A percentile compares a stretch with the other conserved stretches of the same genome.
phyloP scores from a whole-genome alignment of 2,113 vertebrate species.

The Chaetodon trifascialis region DNA sequence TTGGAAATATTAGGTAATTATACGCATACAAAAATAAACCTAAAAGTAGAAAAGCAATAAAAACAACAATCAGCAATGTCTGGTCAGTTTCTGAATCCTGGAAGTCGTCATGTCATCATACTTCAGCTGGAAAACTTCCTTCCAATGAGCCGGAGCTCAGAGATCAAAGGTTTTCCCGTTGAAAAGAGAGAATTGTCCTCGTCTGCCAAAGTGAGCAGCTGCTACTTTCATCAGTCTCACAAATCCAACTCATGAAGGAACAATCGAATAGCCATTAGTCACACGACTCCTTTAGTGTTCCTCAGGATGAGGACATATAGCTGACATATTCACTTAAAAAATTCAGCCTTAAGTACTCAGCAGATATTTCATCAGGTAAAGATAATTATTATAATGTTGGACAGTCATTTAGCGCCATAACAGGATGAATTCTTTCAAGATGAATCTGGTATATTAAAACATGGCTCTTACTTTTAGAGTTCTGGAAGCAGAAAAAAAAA shows the following conservation, averaged over 20 bases:
- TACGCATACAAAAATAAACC: constrained; percentile 29
- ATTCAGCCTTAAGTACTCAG: background rate
- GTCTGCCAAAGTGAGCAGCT: constrained; percentile 57
- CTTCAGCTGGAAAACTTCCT: constrained; percentile 41
- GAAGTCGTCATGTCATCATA: constrained; percentile 3
- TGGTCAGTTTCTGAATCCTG: constrained; percentile 10
- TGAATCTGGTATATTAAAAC: background rate
- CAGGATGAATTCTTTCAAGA: background rate
- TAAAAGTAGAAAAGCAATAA: constrained; percentile 44
- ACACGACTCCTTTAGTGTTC: constrained; percentile 6
- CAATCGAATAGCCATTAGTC: constrained; percentile 32
- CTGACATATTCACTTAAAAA: background rate
- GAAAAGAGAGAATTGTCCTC: constrained; percentile 7
- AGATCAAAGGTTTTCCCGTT: constrained; percentile 50
- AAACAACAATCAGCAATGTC: constrained; percentile 34
- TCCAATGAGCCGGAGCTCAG: constrained; percentile 6
- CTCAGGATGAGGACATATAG: background rate
- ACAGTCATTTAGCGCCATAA: background rate
- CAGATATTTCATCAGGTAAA: constrained; percentile 8
- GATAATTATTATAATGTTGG: background rate
- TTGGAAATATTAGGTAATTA: constrained; percentile 46
- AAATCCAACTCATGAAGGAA: constrained; percentile 30
- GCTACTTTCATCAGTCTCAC: constrained; percentile 50
- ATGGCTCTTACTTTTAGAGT: no score
- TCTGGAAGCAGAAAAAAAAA: no score